Conservation (phyloP, 2,797 vertebrate genomes). For the Gymnopithys bicolor region DNA sequence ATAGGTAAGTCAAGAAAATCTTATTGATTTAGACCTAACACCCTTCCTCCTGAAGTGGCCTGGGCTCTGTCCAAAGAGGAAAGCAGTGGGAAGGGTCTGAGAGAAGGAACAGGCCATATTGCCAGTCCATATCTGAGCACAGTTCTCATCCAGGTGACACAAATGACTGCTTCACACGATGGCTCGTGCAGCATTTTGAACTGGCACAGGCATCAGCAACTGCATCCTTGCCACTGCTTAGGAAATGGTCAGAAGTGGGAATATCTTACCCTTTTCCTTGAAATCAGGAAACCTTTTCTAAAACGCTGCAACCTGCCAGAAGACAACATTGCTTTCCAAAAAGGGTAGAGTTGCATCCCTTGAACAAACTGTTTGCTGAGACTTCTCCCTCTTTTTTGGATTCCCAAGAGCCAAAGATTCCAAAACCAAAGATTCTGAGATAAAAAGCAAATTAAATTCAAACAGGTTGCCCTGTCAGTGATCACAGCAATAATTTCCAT, state of each 20-base stretch:
- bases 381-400: not conserved
- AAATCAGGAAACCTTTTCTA: not conserved
- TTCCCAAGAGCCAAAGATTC: not conserved
- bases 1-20: not conserved
- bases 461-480: not conserved
- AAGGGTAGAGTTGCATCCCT: not conserved
- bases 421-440: not conserved
- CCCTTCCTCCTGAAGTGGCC: not conserved
- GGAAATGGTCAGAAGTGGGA: not conserved
- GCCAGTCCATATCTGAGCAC: not conserved
- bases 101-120: not conserved
- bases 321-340: not conserved
- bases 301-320: not conserved
- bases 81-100: not conserved
- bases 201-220: not conserved
- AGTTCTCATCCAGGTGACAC: not conserved
- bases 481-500: not conserved
- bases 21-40: not conserved
- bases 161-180: not conserved
- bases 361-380: accelerated
- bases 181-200: not conserved
- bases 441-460: not conserved
- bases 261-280: not conserved
- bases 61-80: not conserved
- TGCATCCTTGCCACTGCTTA: not conserved